These are phyloP conservation scores for Rhagonycha lutea DNA, from an alignment of 2,888 invertebrate species.

Conservation along the genomic window DNA sequence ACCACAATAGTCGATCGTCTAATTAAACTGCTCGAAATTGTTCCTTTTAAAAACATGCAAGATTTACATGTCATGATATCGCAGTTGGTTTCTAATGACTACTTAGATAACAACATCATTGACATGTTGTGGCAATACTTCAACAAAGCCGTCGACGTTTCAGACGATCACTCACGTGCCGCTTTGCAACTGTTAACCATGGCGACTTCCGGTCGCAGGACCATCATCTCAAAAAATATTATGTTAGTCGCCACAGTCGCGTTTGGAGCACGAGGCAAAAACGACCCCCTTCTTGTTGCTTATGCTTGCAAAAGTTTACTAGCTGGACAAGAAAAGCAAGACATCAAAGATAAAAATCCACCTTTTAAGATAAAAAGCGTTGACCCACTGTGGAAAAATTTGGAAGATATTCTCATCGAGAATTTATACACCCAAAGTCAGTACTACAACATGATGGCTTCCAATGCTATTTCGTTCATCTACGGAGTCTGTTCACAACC, in stretches of 20 bases:
- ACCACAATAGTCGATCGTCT: slow-evolving; percentile 64
- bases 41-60: slow-evolving; percentile 63
- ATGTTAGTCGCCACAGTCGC: slow-evolving; percentile 75
- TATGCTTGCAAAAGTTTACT: slow-evolving; percentile 65
- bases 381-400: slow-evolving; percentile 61
- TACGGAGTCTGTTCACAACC: slow-evolving; percentile 67
- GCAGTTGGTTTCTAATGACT: slow-evolving; percentile 64
- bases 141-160: slow-evolving; percentile 65
- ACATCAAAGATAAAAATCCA: slow-evolving; percentile 44
- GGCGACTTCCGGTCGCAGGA: slow-evolving; percentile 59
- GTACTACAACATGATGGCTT: slow-evolving; percentile 62
- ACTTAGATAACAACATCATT: slow-evolving; percentile 60
- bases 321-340: slow-evolving; percentile 51
- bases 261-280: slow-evolving; percentile 59
- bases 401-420: slow-evolving; percentile 56
- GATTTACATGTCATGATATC: slow-evolving; percentile 66
- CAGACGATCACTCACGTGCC: slow-evolving; percentile 71
- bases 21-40: slow-evolving; percentile 59
- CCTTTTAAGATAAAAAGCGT: slow-evolving; percentile 52
- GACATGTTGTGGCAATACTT: slow-evolving; percentile 83
- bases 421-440: slow-evolving; percentile 55
- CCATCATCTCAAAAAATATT: slow-evolving; percentile 65
- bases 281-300: slow-evolving; percentile 60
- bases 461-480: slow-evolving; percentile 63
- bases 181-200: slow-evolving; percentile 80